A percentile compares a stretch with the other conserved stretches of the same genome.
phyloP scores from a whole-genome alignment of 2,888 invertebrate species.

The Philopedon plagiatum region DNA sequence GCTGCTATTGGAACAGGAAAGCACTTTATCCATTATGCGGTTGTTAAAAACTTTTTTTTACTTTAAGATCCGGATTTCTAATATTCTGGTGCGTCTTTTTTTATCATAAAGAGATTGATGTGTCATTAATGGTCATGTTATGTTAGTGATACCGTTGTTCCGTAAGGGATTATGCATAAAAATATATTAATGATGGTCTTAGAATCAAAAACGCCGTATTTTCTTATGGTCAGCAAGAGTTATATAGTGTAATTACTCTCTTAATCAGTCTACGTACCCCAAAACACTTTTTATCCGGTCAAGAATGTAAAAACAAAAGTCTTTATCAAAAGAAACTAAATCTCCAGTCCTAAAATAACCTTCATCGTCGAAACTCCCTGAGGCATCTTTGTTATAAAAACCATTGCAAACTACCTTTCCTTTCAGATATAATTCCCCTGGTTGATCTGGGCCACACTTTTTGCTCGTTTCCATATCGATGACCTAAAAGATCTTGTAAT shows the following conservation, averaged over 20 bases:
- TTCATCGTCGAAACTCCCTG: conserved; percentile 30
- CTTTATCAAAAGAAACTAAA: conserved; percentile 35
- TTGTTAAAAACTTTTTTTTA: no score
- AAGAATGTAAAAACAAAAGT: conserved; percentile 37
- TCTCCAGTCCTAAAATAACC: conserved; percentile 41
- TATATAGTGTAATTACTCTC: background rate
- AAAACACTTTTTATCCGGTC: conserved; percentile 35
- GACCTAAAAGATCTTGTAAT: conserved; percentile 22
- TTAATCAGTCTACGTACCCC: conserved; percentile 10
- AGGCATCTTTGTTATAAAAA: conserved; percentile 29
- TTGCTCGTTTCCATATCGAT: conserved; percentile 36
- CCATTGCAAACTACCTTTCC: conserved; percentile 15
- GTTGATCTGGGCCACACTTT: conserved; percentile 29
- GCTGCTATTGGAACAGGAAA: no score
- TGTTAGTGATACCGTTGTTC: no score
- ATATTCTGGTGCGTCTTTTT: no score
- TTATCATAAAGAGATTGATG: no score
- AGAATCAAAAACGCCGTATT: background rate
- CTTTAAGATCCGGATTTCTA: no score
- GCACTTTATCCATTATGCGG: no score
- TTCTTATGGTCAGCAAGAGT: background rate
- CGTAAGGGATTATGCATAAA: no score
- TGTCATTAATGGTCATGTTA: no score
- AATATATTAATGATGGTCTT: background rate
- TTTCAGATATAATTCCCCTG: conserved; percentile 33